Conservation (phyloP, 1,140 invertebrate genomes). For the Ditylenchus dipsaci region DNA sequence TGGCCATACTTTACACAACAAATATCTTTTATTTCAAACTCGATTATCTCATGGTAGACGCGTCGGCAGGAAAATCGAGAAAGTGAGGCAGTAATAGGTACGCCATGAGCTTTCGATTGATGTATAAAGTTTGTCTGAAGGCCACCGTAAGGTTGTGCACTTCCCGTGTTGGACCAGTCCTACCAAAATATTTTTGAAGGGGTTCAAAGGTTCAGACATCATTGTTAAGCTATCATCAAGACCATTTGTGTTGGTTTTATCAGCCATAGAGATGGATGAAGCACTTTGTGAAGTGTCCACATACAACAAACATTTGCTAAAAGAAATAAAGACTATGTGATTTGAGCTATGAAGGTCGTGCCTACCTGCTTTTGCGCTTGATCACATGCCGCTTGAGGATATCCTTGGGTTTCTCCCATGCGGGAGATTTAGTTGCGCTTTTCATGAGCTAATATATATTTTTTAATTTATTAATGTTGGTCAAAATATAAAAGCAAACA, state of each 20-base stretch:
- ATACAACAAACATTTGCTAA: constrained; percentile 1
- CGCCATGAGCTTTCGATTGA: no score
- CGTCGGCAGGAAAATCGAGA: no score
- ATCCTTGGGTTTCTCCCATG: constrained; percentile 3
- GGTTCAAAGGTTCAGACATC: not conserved
- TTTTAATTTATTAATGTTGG: not conserved
- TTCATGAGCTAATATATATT: not conserved
- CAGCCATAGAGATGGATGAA: not conserved
- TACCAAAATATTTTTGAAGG: not conserved
- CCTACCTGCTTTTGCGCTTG: not conserved
- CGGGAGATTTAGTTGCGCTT: not conserved
- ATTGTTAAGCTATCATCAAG: not conserved
- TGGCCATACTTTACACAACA: no score
- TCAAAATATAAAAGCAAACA: not conserved
- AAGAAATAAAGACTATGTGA: not conserved
- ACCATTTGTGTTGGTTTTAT: not conserved
- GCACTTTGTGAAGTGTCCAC: not conserved
- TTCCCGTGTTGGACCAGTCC: no score
- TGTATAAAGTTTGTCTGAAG: no score
- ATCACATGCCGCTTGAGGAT: not conserved
- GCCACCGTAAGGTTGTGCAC: no score
- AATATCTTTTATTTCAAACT: no score
- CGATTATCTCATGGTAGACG: no score
- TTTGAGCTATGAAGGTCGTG: not conserved
- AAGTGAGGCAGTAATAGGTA: no score